Base-by-base conservation (phyloP, 2,797 vertebrate genomes). In the Lerista edwardsae region DNA sequence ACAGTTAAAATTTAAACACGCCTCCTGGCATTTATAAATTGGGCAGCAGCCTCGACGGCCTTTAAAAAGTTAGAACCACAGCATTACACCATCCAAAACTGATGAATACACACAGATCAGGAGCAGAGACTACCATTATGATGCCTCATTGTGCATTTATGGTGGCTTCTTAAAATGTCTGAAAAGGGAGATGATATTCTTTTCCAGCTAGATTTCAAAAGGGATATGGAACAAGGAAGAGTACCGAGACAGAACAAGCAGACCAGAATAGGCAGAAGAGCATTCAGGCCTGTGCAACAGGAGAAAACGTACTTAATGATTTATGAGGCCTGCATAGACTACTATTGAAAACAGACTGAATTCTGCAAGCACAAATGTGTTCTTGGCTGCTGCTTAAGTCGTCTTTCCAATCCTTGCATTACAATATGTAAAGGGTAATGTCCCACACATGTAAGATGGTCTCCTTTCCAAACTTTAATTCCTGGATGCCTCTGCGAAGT, bases 261-360 rank as follows among this genome's bases (percentile, higher is more conserved):
- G n/a, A n/a, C n/a, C n/a, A n/a, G 87, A 87, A 86, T 27, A 75
- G 57, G 44, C 79, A 90, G 78, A 36, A 77, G 44, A 85, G 2
- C 19, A 25, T 87, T 90, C 67, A 87, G 79, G 51, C 80, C 5
- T 11, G 17, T 8, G 75, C 74, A 86, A 85, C 39, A 69, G 61
- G 44, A 87, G 31, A 80, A 57, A 91, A 85, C 84, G 51, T 80
- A 89, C 87, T 81, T 29, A 79, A 90, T 61, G 83, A 80, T 86
- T 84, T 68, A 41, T 74, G 25, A 74, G 3, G 74, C 23, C 36
- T 62, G 21, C 9, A n/a, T 11, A 55, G 78, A 36, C 55, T 27
- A 68, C 19, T 25, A 25, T n/a, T 81, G 25, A 62, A 31, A n/a
- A 27, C 39, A 82, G 41, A 21, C 47, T 71, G 61, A 3, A 64